Evolutionary conservation across 2,888 invertebrate species (phyloP).

Genomic region (Ethmia dodecea): DNA sequence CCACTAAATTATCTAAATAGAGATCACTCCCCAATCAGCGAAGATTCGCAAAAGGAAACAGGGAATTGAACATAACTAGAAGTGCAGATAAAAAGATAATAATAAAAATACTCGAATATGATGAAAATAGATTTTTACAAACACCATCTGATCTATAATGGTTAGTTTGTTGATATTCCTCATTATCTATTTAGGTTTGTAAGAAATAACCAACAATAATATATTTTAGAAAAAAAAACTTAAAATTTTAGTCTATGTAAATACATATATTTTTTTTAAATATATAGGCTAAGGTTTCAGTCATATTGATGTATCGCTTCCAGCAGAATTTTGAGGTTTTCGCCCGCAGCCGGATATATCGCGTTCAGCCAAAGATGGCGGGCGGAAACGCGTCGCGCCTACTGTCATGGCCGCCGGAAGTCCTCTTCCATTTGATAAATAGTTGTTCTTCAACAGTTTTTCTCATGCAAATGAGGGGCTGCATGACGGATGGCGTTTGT

Average conservation of each 20-base stretch:
- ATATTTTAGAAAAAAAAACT: background rate
- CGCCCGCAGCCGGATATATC: slow-evolving; percentile 34
- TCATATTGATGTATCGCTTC: background rate
- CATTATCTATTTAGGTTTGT: too few relatives aligned
- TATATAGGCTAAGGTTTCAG: background rate
- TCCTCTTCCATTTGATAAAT: slow-evolving; percentile 74
- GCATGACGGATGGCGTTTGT: slow-evolving; percentile 74
- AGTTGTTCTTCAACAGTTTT: slow-evolving; percentile 76
- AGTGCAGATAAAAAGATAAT: background rate
- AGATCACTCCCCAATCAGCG: slow-evolving; percentile 67
- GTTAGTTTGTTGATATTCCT: too few relatives aligned
- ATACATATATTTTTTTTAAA: too few relatives aligned
- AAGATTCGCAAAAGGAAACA: slow-evolving; percentile 16
- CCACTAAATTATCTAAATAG: slow-evolving; percentile 74
- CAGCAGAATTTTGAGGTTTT: background rate
- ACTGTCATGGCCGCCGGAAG: slow-evolving; percentile 72
- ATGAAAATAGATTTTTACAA: too few relatives aligned
- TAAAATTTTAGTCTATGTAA: too few relatives aligned
- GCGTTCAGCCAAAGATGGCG: slow-evolving; percentile 56
- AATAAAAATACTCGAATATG: too few relatives aligned
- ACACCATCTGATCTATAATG: too few relatives aligned
- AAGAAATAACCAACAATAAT: too few relatives aligned
- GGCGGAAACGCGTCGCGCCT: slow-evolving; percentile 71
- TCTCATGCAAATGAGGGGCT: slow-evolving; percentile 76
- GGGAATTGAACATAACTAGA: slow-evolving; percentile 1